These are phyloP conservation scores for Axea sp. DNA, from an alignment of 2,888 invertebrate genomes.

Conservation along the genomic window DNA sequence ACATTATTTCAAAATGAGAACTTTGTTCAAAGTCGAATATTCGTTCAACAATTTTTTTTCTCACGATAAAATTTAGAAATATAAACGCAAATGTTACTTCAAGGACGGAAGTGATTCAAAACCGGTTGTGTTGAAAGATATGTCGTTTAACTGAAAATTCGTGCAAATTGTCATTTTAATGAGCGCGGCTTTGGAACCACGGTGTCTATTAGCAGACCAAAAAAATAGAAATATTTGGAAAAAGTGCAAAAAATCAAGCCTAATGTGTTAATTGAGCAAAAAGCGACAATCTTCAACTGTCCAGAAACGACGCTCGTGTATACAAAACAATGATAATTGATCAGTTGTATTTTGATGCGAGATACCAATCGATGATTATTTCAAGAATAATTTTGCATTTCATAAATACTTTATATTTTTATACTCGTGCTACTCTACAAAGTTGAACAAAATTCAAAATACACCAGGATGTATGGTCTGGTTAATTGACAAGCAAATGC, in stretches of 20 bases:
- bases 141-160: constrained; percentile 24
- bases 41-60: constrained; percentile 19
- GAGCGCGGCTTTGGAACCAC: constrained; percentile 1
- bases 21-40: not conserved
- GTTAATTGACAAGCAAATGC: no score
- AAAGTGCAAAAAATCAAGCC: not conserved
- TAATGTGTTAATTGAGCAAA: constrained; percentile 16
- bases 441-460: constrained; percentile 4
- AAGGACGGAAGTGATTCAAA: constrained; percentile 49
- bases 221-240: not conserved
- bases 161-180: constrained; percentile 33
- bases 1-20: not conserved
- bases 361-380: constrained; percentile 6
- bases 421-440: not conserved
- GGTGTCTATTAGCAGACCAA: not conserved
- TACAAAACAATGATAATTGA: not conserved
- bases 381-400: constrained; percentile 20
- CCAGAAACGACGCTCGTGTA: constrained; percentile 3
- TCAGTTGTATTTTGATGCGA: constrained; percentile 16
- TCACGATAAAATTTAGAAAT: constrained; percentile 34
- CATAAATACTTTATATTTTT: constrained; percentile 24
- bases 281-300: not conserved
- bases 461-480: no score
- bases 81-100: constrained; percentile 37
- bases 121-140: constrained; percentile 34